Percentiles rank a stretch among this genome's conserved stretches.
These are phyloP conservation scores for Bradypodion ventrale DNA, from an alignment of 2,797 vertebrate species.

Conservation along the genomic window DNA sequence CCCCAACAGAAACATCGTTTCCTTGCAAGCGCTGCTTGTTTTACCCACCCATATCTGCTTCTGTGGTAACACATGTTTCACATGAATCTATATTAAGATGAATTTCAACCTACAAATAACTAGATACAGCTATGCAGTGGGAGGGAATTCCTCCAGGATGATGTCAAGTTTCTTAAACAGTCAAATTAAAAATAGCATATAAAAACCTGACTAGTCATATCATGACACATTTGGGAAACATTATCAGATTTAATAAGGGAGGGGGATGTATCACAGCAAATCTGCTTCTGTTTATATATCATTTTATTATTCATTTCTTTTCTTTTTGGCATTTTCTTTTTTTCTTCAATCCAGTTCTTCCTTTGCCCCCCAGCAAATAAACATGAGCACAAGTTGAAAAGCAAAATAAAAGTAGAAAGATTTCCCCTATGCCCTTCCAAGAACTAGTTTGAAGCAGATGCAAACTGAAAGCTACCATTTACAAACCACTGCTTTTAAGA, in stretches of 20 bases:
- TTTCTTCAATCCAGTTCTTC: slow-evolving; percentile 70
- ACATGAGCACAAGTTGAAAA: slow-evolving; percentile 74
- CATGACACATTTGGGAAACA: slow-evolving; percentile 83
- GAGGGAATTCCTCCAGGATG: slow-evolving; percentile 86
- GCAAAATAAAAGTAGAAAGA: slow-evolving; percentile 66
- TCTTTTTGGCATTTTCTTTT: slow-evolving; percentile 81
- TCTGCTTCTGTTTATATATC: slow-evolving; percentile 81
- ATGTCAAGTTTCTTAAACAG: slow-evolving; percentile 80
- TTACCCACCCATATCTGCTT: slow-evolving; percentile 68
- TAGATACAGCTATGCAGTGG: slow-evolving; percentile 86
- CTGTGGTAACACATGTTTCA: slow-evolving; percentile 89
- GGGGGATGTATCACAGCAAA: slow-evolving; percentile 78
- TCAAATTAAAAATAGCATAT: slow-evolving; percentile 84
- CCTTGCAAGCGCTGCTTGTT: slow-evolving; percentile 65
- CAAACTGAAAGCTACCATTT: slow-evolving; percentile 63
- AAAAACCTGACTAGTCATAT: slow-evolving; percentile 70
- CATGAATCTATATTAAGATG: slow-evolving; percentile 95
- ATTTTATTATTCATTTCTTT: slow-evolving; percentile 79
- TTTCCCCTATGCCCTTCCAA: slow-evolving; percentile 58
- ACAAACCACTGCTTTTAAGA: slow-evolving; percentile 55
- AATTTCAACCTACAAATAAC: slow-evolving; percentile 98
- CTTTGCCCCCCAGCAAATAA: slow-evolving; percentile 73
- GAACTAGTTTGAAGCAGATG: slow-evolving; percentile 67
- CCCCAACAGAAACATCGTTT: slow-evolving; percentile 58
- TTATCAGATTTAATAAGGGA: slow-evolving; percentile 76